Base-by-base conservation (phyloP, 92 coral and sea anemone genomes). In the Ricordea florida region DNA sequence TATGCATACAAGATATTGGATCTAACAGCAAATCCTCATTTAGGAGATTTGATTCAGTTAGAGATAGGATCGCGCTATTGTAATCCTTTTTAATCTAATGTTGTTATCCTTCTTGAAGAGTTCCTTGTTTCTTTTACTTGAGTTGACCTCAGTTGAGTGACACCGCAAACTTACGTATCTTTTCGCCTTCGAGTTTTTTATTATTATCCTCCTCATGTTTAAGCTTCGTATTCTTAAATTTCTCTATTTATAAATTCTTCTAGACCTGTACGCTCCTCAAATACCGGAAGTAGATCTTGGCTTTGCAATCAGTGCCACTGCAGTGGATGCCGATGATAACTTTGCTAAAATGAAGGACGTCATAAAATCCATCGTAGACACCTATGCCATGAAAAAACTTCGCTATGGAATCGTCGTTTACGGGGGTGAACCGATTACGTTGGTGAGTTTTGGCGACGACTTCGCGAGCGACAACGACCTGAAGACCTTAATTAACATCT, bases 291-390 rank as follows among this genome's bases (percentile, higher is more conserved):
- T 88, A 20, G 93, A 87, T 44, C 83, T 91, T 40, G 92, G 57
- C 1, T 84, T 91, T 55, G 97, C 97, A 26, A 74, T 91, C 84
- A 86, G 90, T 16, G 90, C 97, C 4, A 85, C 86, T 27, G 79
- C 93, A 16, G 74, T 62, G 17, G 56, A 77, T 11, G 85, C 89
- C 7, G 65, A 63, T 13, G 68, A 73, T 8, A 88, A 79, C 62
- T 84, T 91, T 57, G 53, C 74, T 17, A 74, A 72, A 37, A 72
- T 78, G 59, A 87, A 80, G 53, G 72, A 62, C 42, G 77, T 86
- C 5, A 80, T 89, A 7, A 80, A 57, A 36, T 51, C 77, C 53
- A 84, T 91, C 29, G 79, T 91, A 17, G 85, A 87, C 80, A 51
- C 80, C 9, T 85, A 87, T 56, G 57, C 58, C 48, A 73, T 53